Evolutionary conservation across 2,888 invertebrate species (phyloP), one percentile per base, ranked within the genome.

Genomic region (Alloscopus bannaensis): DNA sequence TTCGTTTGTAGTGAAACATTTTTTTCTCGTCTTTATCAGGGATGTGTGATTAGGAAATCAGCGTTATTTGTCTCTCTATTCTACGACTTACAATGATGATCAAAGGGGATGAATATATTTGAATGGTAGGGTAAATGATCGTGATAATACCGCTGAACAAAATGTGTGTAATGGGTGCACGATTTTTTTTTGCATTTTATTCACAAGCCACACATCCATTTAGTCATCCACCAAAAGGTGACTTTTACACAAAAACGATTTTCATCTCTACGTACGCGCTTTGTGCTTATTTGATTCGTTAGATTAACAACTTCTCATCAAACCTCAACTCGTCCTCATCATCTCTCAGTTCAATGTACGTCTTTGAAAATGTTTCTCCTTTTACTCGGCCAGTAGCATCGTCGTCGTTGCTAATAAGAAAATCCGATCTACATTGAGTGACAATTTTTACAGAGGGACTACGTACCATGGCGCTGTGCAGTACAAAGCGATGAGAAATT

Each of bases 101-200:
- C 31, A 31, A 28, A 13, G 57, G 57, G n/a, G 16, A n/a, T 52
- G 22, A 52, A 52, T 52, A n/a, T n/a, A n/a, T n/a, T n/a, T n/a
- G 52, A 52, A 52, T 52, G 16, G 47, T n/a, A 52, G 22, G 6
- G 52, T n/a, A 26, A 55, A 55, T 16, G 29, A n/a, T 29, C 8
- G 3, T 13, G 16, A 57, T 18, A 31, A 29, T 57, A 29, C 4
- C 13, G 31, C 29, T 29, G 57, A 26, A 26, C 28, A 59, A 68
- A n/a, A n/a, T 36, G 36, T 70, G 13, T 47, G 70, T 31, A 62
- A 71, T 71, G 60, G 71, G 71, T 71, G 71, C 71, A 71, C 71
- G 71, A 71, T 29, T 57, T 70, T 4, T 65, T 13, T 22, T 16
- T 18, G 50, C 47, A 3, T 29, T 59, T 45, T 18, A 45, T 24